Percentiles rank a stretch among this genome's conserved stretches.
Evolutionary conservation across 2,797 vertebrate genomes (phyloP).

Genomic region (Tolypeutes matacus): DNA sequence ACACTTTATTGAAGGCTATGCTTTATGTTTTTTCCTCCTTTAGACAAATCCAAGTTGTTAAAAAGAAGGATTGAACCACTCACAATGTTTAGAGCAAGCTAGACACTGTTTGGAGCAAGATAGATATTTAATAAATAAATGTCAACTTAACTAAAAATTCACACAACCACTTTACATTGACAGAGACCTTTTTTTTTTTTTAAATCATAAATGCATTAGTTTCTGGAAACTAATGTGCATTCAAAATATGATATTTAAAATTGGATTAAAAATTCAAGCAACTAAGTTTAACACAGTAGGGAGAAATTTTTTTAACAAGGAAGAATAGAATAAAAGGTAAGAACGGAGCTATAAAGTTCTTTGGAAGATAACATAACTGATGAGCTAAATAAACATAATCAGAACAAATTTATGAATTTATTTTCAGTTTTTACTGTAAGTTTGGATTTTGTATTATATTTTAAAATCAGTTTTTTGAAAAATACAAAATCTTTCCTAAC

Average conservation of each 20-base stretch:
- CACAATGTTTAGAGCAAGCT: not conserved
- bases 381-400: not conserved
- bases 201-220: no score
- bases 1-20: not conserved
- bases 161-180: no score
- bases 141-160: not conserved
- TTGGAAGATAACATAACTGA: not conserved
- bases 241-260: not conserved
- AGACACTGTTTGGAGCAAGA: no score
- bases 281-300: not conserved
- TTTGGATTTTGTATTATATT: not conserved
- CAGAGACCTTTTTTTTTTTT: no score
- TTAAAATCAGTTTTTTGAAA: not conserved
- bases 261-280: not conserved
- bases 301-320: not conserved
- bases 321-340: not conserved
- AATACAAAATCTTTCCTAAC: constrained; percentile 38
- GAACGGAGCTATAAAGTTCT: not conserved
- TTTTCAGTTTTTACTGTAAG: not conserved
- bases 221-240: not conserved
- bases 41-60: not conserved
- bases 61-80: not conserved
- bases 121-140: not conserved
- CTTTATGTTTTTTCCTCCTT: not conserved
- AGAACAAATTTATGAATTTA: not conserved